Conservation (phyloP, 2,113 vertebrate species). For the Uria aalge region DNA sequence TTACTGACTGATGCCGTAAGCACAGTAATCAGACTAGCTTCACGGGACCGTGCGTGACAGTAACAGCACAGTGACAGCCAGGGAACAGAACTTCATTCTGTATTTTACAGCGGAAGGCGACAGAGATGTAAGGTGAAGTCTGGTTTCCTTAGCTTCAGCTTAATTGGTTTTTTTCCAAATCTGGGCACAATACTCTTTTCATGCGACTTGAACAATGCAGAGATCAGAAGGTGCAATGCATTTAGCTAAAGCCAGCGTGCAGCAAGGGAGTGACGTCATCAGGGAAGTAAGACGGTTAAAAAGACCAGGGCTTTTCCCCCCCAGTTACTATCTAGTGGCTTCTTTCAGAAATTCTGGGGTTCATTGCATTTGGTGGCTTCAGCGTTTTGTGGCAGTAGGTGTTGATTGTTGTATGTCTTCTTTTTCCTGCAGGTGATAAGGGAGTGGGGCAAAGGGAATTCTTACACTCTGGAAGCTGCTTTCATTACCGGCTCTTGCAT, state of each 20-base stretch:
- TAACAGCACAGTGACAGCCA: neutral
- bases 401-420: neutral
- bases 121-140: neutral
- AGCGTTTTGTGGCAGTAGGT: neutral
- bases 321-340: neutral
- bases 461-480: constrained; percentile 78
- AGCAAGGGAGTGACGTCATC: neutral
- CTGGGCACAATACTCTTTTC: neutral
- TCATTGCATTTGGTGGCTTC: neutral
- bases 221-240: neutral
- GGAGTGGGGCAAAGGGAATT: constrained; percentile 71
- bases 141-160: neutral
- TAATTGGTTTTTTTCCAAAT: neutral
- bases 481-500: constrained; percentile 75
- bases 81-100: neutral
- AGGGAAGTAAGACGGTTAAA: neutral
- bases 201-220: neutral
- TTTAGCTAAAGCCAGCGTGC: neutral
- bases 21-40: neutral
- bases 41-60: neutral
- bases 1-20: neutral
- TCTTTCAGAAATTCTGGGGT: neutral
- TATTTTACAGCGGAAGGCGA: neutral
- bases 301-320: neutral
- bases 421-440: constrained; percentile 62